Base-by-base conservation (phyloP, 1,140 invertebrate genomes). In the Scylla paramamosain region DNA sequence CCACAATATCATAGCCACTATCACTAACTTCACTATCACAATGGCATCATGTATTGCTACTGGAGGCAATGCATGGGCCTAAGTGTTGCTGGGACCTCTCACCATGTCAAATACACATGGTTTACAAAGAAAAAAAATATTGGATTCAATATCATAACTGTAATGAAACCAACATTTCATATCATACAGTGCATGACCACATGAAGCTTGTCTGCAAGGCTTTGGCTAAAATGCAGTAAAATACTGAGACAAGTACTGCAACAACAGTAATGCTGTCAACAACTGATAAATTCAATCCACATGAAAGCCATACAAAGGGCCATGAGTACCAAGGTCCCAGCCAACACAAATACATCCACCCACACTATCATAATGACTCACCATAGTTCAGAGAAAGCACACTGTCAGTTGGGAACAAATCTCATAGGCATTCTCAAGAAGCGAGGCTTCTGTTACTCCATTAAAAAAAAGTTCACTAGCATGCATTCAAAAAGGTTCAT, bases 21-120 rank as follows among this genome's bases (percentile, higher is more conserved):
- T 77, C 90, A 94, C 93, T 94, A 94, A 39, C 88, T 95, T 91
- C 94, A 84, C 94, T 95, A 95, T 95, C 94, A 95, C 94, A 95
- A 86, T 14, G 89, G 94, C 45, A 95, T 86, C 90, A 91, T 92
- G 82, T 32, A 91, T 86, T 95, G 89, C 67, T 86, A 46, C 46
- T 46, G 46, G 84, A 29, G 83, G 88, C 94, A 95, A 95, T 91
- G 83, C 82, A 91, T 59, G 83, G 48, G 48, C 94, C 90, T 86
- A 20, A 48, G 77, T 86, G 77, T 32, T 86, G 94, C 77, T 91
- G 90, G 90, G 94, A 91, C 39, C 77, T 91, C 20, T 28, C 31
- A 83, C 82, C 48, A 95, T 48, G 48, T 32, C 48, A 46, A 92
- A 31, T 20, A 45, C 25, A 29, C 39, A 45, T 59, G 20, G 39